These are phyloP conservation scores for Mythimna ferrago DNA, from an alignment of 2,888 invertebrate genomes.

Conservation along the genomic window DNA sequence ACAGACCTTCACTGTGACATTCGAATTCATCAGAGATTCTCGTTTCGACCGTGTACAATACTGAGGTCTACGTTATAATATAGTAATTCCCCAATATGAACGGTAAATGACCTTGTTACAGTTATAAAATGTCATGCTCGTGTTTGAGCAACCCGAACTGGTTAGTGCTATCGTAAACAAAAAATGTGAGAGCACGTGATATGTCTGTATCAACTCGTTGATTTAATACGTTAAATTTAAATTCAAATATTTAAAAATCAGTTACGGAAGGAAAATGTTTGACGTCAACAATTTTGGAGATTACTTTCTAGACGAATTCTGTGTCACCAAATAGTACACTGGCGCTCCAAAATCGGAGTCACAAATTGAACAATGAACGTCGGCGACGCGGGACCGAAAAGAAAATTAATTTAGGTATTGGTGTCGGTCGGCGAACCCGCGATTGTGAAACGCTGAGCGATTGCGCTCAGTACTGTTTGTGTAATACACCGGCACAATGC, in stretches of 20 bases:
- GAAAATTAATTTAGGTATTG: conserved; percentile 91
- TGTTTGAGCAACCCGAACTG: conserved; percentile 81
- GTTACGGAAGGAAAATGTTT: conserved; percentile 18
- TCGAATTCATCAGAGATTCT: conserved; percentile 78
- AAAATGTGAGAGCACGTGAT: conserved; percentile 58
- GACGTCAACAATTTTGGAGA: conserved; percentile 66
- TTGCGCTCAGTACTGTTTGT: conserved; percentile 88
- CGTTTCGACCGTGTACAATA: conserved; percentile 75
- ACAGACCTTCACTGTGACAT: conserved; percentile 80
- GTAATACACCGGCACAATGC: conserved; percentile 88
- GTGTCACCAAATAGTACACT: conserved; percentile 79
- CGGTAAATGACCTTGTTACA: conserved; percentile 87
- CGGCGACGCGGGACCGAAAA: conserved; percentile 84
- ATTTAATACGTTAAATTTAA: conserved; percentile 44
- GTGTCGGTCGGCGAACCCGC: conserved; percentile 88
- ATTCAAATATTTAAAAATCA: conserved; percentile 15
- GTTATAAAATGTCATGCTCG: conserved; percentile 88
- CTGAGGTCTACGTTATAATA: conserved; percentile 69
- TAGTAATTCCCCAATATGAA: conserved; percentile 82
- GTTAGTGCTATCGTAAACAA: conserved; percentile 75
- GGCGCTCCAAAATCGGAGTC: conserved; percentile 81
- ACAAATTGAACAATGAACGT: conserved; percentile 87
- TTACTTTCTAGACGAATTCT: conserved; percentile 75
- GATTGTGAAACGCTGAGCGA: conserved; percentile 88
- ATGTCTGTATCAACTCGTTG: conserved; percentile 41